Percentiles rank a stretch among this genome's conserved stretches.
These are phyloP conservation scores for Calyptomena viridis DNA, from an alignment of 2,113 vertebrate genomes.

Conservation along the genomic window DNA sequence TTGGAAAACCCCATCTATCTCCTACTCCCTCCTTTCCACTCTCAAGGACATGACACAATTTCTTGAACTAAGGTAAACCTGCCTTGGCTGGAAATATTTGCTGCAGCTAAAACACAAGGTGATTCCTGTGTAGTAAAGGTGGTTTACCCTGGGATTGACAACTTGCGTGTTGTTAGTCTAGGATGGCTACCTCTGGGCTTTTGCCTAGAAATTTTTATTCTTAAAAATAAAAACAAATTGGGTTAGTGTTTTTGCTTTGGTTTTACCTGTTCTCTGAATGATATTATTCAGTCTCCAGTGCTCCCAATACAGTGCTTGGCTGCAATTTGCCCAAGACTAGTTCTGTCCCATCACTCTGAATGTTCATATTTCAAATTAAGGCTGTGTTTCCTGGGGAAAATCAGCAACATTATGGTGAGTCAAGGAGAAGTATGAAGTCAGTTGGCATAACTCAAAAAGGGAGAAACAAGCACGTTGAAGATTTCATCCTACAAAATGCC, in stretches of 20 bases:
- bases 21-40: not conserved
- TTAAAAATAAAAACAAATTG: not conserved
- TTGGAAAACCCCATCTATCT: not conserved
- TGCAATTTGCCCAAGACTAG: not conserved
- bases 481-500: not conserved
- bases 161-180: not conserved
- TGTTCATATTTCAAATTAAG: not conserved
- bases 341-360: not conserved
- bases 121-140: not conserved
- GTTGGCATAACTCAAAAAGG: not conserved
- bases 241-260: not conserved
- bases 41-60: not conserved
- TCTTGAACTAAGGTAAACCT: not conserved
- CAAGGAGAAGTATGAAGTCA: not conserved
- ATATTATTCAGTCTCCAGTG: not conserved
- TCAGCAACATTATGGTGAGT: not conserved
- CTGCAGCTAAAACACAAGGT: not conserved
- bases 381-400: not conserved
- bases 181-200: not conserved
- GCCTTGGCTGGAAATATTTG: not conserved
- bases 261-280: not conserved
- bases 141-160: not conserved
- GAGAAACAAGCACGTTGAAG: not conserved
- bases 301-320: not conserved
- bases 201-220: not conserved